These are phyloP conservation scores for Argyrosomus regius DNA, from an alignment of 2,797 vertebrate species.

Conservation along the genomic window DNA sequence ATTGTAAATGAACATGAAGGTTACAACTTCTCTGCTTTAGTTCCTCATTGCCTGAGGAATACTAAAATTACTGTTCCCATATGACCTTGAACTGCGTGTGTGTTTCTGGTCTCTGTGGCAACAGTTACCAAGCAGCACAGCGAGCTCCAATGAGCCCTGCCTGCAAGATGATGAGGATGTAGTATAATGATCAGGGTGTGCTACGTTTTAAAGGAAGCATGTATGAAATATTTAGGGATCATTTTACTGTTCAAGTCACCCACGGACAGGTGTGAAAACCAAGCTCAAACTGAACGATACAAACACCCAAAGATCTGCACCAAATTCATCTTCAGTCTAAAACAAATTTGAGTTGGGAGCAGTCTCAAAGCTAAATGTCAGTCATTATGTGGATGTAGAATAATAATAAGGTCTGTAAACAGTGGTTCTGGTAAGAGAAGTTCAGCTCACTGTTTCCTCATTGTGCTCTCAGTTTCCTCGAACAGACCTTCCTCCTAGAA, in stretches of 20 bases:
- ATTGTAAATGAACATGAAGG: conserved; percentile 1
- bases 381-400: neutral
- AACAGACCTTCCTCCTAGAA: conserved; percentile 22
- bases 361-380: neutral
- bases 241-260: accelerated
- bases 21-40: conserved; percentile 16
- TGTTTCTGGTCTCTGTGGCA: conserved; percentile 67
- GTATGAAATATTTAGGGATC: neutral
- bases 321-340: neutral
- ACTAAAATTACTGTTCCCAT: conserved; percentile 35
- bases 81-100: conserved; percentile 58
- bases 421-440: conserved; percentile 28
- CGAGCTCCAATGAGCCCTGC: conserved; percentile 38
- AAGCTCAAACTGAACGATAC: neutral
- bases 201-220: conserved; percentile 1
- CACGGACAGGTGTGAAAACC: neutral
- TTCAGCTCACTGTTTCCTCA: conserved; percentile 35
- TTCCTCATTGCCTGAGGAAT: conserved; percentile 23
- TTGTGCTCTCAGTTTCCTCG: neutral
- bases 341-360: neutral
- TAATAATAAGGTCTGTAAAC: conserved; percentile 8
- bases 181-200: conserved; percentile 3
- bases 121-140: conserved; percentile 65
- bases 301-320: neutral
- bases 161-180: conserved; percentile 29